phyloP scores from a whole-genome alignment of 1,140 invertebrate genomes.

The Drosophila azteca region DNA sequence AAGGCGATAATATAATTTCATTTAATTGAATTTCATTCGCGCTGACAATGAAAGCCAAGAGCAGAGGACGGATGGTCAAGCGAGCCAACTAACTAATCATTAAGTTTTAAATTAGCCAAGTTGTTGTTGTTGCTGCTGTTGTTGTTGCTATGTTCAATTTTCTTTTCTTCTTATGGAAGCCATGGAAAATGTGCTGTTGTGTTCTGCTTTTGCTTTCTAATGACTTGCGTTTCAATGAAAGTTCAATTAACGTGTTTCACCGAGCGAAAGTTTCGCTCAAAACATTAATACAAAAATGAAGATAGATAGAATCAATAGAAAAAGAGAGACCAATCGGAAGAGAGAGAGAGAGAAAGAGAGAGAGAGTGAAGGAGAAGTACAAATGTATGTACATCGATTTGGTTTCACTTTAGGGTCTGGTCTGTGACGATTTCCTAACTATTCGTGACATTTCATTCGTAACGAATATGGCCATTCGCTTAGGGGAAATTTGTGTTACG shows the following conservation, averaged over 20 bases:
- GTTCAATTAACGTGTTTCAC: slow-evolving; percentile 73
- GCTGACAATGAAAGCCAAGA: slow-evolving; percentile 26
- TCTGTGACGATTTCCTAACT: too few relatives aligned
- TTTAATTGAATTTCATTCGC: slow-evolving; percentile 74
- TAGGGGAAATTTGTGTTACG: too few relatives aligned
- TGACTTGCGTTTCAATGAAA: slow-evolving; percentile 78
- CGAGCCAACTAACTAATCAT: slow-evolving; percentile 58
- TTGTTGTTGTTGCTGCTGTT: slow-evolving; percentile 8
- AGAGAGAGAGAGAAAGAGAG: not conserved
- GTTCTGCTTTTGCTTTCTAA: slow-evolving; percentile 78
- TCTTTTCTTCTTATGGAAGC: slow-evolving; percentile 44
- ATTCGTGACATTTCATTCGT: too few relatives aligned
- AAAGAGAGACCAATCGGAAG: too few relatives aligned
- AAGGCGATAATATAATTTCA: slow-evolving; percentile 77
- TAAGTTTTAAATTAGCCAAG: slow-evolving; percentile 50
- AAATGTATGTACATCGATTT: slow-evolving; percentile 46
- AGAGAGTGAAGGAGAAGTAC: slow-evolving; percentile 28
- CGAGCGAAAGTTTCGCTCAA: slow-evolving; percentile 67
- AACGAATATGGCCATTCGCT: too few relatives aligned
- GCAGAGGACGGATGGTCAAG: slow-evolving; percentile 10
- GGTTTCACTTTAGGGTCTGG: slow-evolving; percentile 33
- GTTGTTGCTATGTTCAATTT: slow-evolving; percentile 57
- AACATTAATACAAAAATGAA: slow-evolving; percentile 35
- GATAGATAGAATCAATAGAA: slow-evolving; percentile 18
- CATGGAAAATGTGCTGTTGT: slow-evolving; percentile 30